A percentile compares a stretch with the other conserved stretches of the same genome.
These are phyloP conservation scores for Axis porcinus DNA, from an alignment of 2,113 vertebrate genomes.

Conservation along the genomic window DNA sequence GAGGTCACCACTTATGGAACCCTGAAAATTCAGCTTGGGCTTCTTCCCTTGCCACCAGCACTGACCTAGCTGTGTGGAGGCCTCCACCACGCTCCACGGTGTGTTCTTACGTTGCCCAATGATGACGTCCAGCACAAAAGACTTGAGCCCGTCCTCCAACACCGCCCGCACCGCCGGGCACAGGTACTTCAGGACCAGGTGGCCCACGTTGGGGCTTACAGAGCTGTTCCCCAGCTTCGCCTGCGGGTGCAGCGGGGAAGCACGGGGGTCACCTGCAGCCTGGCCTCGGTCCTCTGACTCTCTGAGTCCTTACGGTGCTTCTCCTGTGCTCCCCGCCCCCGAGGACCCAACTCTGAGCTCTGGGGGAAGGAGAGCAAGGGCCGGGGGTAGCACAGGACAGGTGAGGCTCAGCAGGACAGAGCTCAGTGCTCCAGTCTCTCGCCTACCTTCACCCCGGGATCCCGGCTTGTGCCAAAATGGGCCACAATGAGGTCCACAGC, in stretches of 20 bases:
- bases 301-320: neutral
- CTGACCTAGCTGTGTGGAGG: constrained; percentile 93
- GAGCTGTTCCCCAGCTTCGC: constrained; percentile 98
- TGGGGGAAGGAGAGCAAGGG: neutral
- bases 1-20: neutral
- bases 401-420: neutral
- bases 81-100: constrained; percentile 96
- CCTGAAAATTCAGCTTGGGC: neutral
- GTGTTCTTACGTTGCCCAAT: constrained; percentile 93
- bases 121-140: constrained; percentile 94
- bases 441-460: constrained; percentile 93
- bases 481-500: constrained; percentile 97
- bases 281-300: neutral
- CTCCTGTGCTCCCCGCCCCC: neutral
- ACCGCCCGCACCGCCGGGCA: constrained; percentile 93
- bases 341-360: neutral
- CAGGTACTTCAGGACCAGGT: constrained; percentile 96
- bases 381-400: neutral
- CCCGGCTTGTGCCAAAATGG: constrained; percentile 95
- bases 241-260: constrained; percentile 74
- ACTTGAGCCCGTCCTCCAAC: constrained; percentile 93
- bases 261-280: neutral
- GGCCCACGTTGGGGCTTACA: constrained; percentile 96
- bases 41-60: neutral
- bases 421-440: neutral